These are phyloP conservation scores for Nothura maculosa DNA, from an alignment of 2,797 vertebrate species.

Conservation along the genomic window DNA sequence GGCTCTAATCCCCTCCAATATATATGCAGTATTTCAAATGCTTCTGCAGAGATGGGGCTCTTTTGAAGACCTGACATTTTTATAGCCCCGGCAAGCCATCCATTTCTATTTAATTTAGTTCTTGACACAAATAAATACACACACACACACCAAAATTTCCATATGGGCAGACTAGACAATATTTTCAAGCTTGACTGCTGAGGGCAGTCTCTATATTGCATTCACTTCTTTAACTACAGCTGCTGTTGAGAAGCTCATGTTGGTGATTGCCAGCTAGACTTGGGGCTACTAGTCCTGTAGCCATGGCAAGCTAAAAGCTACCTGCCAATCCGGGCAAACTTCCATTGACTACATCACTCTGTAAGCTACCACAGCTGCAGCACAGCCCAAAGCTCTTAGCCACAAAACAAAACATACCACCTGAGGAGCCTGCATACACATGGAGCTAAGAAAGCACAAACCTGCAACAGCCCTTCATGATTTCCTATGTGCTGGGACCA, in stretches of 20 bases:
- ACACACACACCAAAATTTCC: slow-evolving; percentile 47
- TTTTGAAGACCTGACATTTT: slow-evolving; percentile 56
- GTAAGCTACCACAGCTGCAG: background rate
- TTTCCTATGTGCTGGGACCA: background rate
- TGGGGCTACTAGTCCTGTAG: background rate
- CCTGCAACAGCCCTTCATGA: background rate
- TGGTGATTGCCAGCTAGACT: background rate
- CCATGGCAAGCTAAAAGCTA: background rate
- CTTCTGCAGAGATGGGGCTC: slow-evolving; percentile 34
- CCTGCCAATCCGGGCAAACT: background rate
- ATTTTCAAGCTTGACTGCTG: slow-evolving; percentile 7
- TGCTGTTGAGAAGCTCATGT: background rate
- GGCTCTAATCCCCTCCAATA: slow-evolving; percentile 55
- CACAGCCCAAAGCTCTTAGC: background rate
- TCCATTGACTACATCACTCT: background rate
- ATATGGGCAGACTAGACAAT: slow-evolving; percentile 1
- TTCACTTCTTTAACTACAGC: background rate
- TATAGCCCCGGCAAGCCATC: slow-evolving; percentile 62
- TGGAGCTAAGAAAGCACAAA: background rate
- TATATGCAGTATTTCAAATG: slow-evolving; percentile 60
- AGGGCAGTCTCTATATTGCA: slow-evolving; percentile 6
- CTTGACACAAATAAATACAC: slow-evolving; percentile 57
- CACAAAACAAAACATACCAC: background rate
- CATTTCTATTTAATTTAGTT: slow-evolving; percentile 70
- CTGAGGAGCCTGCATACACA: background rate